Evolutionary conservation across 2,888 invertebrate species (phyloP).

Genomic region (Lepeophtheirus nordmannii): DNA sequence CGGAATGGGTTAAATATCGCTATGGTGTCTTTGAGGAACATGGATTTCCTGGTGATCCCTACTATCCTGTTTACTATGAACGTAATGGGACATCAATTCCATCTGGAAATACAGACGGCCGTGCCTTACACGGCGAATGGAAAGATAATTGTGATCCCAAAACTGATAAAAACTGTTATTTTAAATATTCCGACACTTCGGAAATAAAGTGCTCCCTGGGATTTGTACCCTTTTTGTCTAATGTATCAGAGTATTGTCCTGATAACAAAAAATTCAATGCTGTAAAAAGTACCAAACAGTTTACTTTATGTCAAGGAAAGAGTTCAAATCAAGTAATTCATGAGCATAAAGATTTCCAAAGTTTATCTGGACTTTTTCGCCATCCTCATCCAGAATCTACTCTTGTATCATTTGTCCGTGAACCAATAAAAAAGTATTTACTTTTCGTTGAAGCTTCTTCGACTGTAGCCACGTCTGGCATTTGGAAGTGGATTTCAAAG

Average conservation of each 20-base stretch:
- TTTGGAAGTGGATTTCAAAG: constrained; percentile 43
- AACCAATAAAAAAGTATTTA: constrained; percentile 17
- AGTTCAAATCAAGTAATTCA: constrained; percentile 33
- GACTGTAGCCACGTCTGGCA: constrained; percentile 34
- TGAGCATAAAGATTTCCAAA: constrained; percentile 32
- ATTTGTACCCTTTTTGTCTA: constrained; percentile 23
- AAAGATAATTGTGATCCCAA: constrained; percentile 18
- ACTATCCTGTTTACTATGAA: constrained; percentile 43
- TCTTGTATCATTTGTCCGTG: constrained; percentile 13
- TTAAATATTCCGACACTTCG: constrained; percentile 6
- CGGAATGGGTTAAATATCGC: constrained; percentile 49
- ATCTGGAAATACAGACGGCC: constrained; percentile 31
- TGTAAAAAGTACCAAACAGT: constrained; percentile 32
- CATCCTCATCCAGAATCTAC: constrained; percentile 2
- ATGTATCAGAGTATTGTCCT: constrained; percentile 30
- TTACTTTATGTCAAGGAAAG: constrained; percentile 32
- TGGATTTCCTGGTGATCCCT: constrained; percentile 43
- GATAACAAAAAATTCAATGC: constrained; percentile 29
- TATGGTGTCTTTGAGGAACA: constrained; percentile 53
- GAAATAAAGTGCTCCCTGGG: constrained; percentile 22
- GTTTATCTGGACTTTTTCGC: constrained; percentile 16
- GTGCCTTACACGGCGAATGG: constrained; percentile 28
- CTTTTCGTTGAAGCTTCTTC: constrained; percentile 21
- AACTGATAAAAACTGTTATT: constrained; percentile 3
- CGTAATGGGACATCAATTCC: constrained; percentile 33